phyloP scores from a whole-genome alignment of 2,797 vertebrate species.

The Amazona finschi region DNA sequence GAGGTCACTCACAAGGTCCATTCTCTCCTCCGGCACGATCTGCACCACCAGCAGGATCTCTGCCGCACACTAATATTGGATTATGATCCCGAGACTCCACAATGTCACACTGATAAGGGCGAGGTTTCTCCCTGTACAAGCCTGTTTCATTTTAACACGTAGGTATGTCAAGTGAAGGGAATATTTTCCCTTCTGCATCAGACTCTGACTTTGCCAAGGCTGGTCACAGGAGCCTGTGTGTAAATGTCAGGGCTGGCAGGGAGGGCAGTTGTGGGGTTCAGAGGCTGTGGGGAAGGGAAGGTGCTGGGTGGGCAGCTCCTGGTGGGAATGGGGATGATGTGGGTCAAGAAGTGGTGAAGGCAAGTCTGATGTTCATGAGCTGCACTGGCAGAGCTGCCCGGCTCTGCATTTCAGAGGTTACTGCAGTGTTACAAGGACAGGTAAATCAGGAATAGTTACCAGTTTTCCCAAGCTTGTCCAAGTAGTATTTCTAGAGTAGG shows the following conservation, averaged over 20 bases:
- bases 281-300: not conserved
- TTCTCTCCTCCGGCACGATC: not conserved
- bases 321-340: not conserved
- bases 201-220: not conserved
- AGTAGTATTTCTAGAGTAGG: not conserved
- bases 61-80: slow-evolving; percentile 53
- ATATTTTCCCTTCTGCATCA: slow-evolving; percentile 68
- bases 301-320: not conserved
- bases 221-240: not conserved
- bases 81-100: slow-evolving; percentile 50
- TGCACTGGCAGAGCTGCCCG: not conserved
- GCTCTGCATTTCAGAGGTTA: not conserved
- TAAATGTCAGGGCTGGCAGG: not conserved
- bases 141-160: slow-evolving; percentile 51
- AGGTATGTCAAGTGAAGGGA: slow-evolving; percentile 61
- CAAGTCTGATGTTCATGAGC: not conserved
- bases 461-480: not conserved
- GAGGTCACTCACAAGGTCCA: slow-evolving; percentile 44
- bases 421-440: not conserved
- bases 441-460: not conserved
- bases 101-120: slow-evolving; percentile 61
- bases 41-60: not conserved
- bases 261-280: not conserved
- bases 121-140: not conserved
- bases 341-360: not conserved